Conservation (phyloP, 2,888 invertebrate species). For the Lasioglossum leucozonium region DNA sequence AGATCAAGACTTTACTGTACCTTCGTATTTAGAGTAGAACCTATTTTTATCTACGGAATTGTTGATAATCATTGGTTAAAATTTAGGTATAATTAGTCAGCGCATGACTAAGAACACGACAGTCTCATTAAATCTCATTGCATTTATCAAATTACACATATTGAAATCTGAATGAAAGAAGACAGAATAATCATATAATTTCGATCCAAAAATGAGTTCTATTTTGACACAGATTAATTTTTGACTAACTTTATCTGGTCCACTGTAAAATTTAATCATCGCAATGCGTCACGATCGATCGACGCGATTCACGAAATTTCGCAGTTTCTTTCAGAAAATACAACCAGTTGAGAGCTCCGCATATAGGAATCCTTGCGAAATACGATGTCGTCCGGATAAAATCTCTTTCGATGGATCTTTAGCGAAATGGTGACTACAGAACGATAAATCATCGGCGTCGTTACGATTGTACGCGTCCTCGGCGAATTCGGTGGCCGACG, state of each 20-base stretch:
- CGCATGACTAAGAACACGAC: too few relatives aligned
- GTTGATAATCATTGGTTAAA: too few relatives aligned
- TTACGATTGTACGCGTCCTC: slow-evolving; percentile 13
- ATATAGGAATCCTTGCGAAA: not conserved
- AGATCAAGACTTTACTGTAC: too few relatives aligned
- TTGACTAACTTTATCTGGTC: not conserved
- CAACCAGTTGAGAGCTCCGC: not conserved
- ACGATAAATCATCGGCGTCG: slow-evolving; percentile 11
- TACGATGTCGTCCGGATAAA: not conserved
- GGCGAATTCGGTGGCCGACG: not conserved
- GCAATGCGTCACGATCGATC: not conserved
- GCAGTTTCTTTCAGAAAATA: not conserved
- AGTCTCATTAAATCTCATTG: too few relatives aligned
- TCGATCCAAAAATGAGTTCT: not conserved
- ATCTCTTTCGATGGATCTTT: slow-evolving; percentile 10
- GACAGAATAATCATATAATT: too few relatives aligned
- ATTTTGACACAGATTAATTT: not conserved
- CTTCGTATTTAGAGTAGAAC: not conserved
- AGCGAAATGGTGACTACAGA: not conserved
- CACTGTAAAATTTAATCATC: not conserved
- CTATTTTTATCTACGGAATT: too few relatives aligned
- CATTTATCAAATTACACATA: too few relatives aligned
- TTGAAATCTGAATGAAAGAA: too few relatives aligned
- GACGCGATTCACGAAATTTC: not conserved
- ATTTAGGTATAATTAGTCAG: too few relatives aligned